These are phyloP conservation scores for Hyles lineata DNA, from an alignment of 2,888 invertebrate genomes.

Conservation along the genomic window DNA sequence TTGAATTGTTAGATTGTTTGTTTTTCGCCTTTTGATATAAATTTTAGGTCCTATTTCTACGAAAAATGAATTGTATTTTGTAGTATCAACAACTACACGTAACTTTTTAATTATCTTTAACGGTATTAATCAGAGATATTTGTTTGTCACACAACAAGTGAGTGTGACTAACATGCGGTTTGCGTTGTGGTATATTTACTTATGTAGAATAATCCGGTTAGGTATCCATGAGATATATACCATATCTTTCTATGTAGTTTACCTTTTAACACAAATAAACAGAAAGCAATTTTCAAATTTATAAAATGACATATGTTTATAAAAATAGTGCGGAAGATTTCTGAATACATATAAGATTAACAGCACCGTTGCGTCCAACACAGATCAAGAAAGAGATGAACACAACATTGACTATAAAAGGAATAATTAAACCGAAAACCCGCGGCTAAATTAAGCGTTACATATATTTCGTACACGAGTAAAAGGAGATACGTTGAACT, in stretches of 20 bases:
- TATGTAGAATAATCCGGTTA: constrained; percentile 6
- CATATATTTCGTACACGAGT: constrained; percentile 29
- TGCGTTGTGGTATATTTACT: constrained; percentile 12
- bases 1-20: constrained; percentile 7
- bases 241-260: not conserved
- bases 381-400: too few species aligned
- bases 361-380: not conserved
- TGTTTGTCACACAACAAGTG: not conserved
- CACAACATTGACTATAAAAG: not conserved
- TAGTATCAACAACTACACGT: not conserved
- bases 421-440: constrained; percentile 31
- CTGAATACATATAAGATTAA: not conserved
- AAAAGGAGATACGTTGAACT: constrained; percentile 41
- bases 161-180: not conserved
- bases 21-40: not conserved
- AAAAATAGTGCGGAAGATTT: not conserved
- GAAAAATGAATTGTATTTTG: not conserved
- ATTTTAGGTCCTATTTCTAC: not conserved
- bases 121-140: not conserved
- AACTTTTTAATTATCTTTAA: constrained; percentile 1
- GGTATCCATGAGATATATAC: not conserved
- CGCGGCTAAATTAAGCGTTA: constrained; percentile 45
- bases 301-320: not conserved
- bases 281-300: not conserved
- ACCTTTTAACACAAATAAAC: not conserved